A percentile compares a stretch with the other conserved stretches of the same genome.
phyloP scores from a whole-genome alignment of 1,140 invertebrate genomes.

The Drosophila micromelanica region DNA sequence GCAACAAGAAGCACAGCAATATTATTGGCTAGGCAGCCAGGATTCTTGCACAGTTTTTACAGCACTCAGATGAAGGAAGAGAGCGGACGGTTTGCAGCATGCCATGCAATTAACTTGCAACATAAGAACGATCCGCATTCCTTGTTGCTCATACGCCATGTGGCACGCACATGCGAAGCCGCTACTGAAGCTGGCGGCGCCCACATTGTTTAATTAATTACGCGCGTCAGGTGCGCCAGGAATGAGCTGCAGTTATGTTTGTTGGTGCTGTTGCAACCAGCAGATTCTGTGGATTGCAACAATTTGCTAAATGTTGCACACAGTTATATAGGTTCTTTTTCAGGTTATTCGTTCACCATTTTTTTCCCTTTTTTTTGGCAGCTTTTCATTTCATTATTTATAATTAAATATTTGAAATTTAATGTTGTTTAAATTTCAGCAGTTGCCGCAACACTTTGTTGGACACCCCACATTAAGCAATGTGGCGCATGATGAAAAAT shows the following conservation, averaged over 20 bases:
- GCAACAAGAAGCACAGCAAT: background rate
- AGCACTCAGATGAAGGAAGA: background rate
- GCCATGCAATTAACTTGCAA: conserved; percentile 66
- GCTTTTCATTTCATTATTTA: conserved; percentile 49
- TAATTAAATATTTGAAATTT: conserved; percentile 30
- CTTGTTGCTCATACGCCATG: conserved; percentile 40
- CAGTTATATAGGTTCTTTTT: conserved; percentile 20
- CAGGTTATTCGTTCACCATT: conserved; percentile 15
- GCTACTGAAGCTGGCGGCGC: conserved; percentile 9
- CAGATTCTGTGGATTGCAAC: conserved; percentile 19
- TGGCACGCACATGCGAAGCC: conserved; percentile 22
- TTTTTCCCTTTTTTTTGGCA: background rate
- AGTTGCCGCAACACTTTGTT: background rate
- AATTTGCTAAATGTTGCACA: conserved; percentile 36
- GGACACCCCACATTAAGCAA: background rate
- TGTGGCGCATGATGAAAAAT: background rate
- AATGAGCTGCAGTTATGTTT: conserved; percentile 5
- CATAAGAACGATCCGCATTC: conserved; percentile 40
- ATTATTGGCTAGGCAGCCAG: conserved; percentile 40
- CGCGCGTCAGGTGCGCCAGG: conserved; percentile 52
- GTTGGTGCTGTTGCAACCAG: conserved; percentile 8
- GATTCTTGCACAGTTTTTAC: conserved; percentile 39
- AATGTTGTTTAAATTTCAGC: conserved; percentile 48
- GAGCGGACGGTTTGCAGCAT: background rate
- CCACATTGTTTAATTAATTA: conserved; percentile 79